These are phyloP conservation scores for Trematomus bernacchii DNA, from an alignment of 2,797 vertebrate genomes.

Conservation along the genomic window DNA sequence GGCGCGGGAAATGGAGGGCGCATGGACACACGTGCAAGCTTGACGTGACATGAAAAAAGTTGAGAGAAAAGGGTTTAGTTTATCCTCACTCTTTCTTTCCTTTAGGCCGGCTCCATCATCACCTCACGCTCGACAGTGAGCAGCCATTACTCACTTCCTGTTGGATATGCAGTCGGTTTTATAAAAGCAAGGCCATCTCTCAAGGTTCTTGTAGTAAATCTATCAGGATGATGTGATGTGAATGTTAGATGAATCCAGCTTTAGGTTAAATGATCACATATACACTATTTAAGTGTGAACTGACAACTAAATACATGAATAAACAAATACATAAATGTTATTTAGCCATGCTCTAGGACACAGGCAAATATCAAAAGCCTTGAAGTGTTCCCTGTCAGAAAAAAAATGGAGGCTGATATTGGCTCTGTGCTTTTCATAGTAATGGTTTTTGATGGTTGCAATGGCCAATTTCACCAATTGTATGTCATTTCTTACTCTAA, in stretches of 20 bases:
- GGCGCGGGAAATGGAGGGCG: constrained; percentile 28
- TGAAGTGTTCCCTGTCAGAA: constrained; percentile 37
- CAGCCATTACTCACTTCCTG: constrained; percentile 19
- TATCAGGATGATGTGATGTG: constrained; percentile 29
- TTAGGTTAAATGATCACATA: constrained; percentile 7
- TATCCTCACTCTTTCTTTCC: neutral
- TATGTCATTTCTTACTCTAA: neutral
- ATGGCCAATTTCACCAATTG: neutral
- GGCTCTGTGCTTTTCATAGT: neutral
- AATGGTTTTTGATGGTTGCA: neutral
- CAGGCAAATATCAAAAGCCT: constrained; percentile 30
- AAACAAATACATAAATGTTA: constrained; percentile 1
- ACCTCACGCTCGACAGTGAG: neutral
- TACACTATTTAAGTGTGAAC: neutral
- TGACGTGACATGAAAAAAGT: neutral
- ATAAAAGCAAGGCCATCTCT: constrained; percentile 33
- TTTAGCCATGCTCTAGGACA: constrained; percentile 31
- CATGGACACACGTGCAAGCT: neutral
- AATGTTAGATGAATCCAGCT: constrained; percentile 31
- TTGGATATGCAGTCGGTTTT: constrained; percentile 26
- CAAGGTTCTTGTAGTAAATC: constrained; percentile 23
- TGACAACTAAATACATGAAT: constrained; percentile 50
- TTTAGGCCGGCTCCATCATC: neutral
- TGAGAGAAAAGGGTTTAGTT: constrained; percentile 3
- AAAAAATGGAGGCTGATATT: constrained; percentile 18